Percentiles rank a stretch among this genome's conserved stretches.
phyloP scores from a whole-genome alignment of 2,888 invertebrate species.

The Mesorhabditis belari region DNA sequence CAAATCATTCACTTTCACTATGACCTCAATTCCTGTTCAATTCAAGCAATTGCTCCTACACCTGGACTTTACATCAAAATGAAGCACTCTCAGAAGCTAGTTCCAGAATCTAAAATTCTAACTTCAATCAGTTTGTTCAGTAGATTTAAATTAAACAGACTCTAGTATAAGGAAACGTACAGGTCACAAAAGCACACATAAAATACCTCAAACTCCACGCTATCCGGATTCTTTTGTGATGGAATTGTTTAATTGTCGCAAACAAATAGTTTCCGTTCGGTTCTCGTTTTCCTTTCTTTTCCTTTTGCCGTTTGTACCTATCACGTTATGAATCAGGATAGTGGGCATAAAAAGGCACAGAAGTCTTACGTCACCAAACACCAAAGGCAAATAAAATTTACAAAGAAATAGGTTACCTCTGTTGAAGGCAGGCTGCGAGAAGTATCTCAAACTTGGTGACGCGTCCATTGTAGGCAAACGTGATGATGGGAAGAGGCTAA shows the following conservation, averaged over 20 bases:
- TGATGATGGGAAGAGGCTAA: constrained; percentile 46
- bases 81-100: constrained; percentile 47
- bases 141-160: not conserved
- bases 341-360: too few relatives aligned
- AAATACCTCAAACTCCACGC: constrained; percentile 48
- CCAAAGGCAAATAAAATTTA: too few relatives aligned
- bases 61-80: constrained; percentile 38
- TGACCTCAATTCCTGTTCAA: too few relatives aligned
- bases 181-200: not conserved
- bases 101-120: constrained; percentile 42
- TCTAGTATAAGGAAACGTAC: not conserved
- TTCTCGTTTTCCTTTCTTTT: constrained; percentile 43
- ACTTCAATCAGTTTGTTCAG: not conserved
- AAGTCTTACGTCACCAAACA: too few relatives aligned
- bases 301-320: constrained; percentile 39
- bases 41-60: too few relatives aligned
- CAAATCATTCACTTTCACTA: constrained; percentile 46
- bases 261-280: constrained; percentile 31
- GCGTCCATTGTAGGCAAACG: constrained; percentile 41
- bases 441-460: constrained; percentile 41
- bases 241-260: constrained; percentile 47
- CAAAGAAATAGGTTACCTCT: too few relatives aligned
- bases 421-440: constrained; percentile 34
- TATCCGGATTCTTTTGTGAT: constrained; percentile 46
- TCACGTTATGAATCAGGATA: too few relatives aligned